Base-by-base conservation (phyloP, 2,113 vertebrate species). In the Tauraco erythrolophus region DNA sequence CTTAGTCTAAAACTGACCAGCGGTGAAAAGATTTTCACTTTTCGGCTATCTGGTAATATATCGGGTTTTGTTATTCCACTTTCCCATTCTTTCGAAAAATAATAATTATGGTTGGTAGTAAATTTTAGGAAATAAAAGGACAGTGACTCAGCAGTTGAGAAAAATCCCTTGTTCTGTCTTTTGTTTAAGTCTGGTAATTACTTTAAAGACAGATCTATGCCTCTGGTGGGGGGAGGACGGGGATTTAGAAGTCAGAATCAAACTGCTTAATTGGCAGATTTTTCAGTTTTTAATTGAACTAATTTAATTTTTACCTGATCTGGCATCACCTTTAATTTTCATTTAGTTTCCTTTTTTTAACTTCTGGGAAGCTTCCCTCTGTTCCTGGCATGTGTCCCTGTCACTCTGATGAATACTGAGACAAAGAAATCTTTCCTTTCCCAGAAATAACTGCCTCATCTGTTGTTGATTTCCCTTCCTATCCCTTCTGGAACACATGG, bases 361-460 rank as follows among this genome's bases (percentile, higher is more conserved):
- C 24, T 83, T 70, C 76, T 91, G 74, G 65, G 90, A 95, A 96
- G 57, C 53, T 60, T 72, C 64, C 71, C 56, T 92, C 79, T 89
- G 71, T n/a, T 89, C 72, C 82, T 41, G 1, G 43, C 18, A 0
- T 22, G 39, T 50, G 90, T 92, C 79, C 85, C 68, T 88, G 80
- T 88, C 77, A 80, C 74, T 85, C 54, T 82, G 43, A 92, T 91
- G 61, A 95, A 84, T 35, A 81, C 45, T 37, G 68, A 95, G 70
- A 97, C 86, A 91, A 95, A 95, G 88, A 95, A 95, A 88, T 61
- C 31, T 70, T 84, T 70, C 72, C 57, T 83, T 94, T 95, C 91
- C 76, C 86, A 94, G 56, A 90, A 94, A 60, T 37, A 77, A 77
- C 57, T 60, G 35, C 58, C 70, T 96, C 88, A 89, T 88, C 88